phyloP scores from a whole-genome alignment of 2,113 vertebrate species.

The Apeltes quadracus region DNA sequence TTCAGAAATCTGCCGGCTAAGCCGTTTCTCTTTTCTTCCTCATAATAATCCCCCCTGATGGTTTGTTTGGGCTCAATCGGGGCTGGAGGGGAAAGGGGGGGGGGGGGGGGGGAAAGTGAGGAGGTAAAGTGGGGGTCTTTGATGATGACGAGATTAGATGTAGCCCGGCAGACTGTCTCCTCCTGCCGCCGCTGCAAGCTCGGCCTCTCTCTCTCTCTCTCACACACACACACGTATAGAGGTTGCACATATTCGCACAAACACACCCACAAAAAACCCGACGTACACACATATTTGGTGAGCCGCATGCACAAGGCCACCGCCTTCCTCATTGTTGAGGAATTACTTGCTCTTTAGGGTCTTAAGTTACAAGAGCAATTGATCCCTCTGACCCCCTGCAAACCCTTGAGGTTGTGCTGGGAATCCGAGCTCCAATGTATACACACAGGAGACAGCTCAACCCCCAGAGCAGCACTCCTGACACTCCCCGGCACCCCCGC shows the following conservation, averaged over 20 bases:
- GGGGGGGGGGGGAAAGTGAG: constrained; percentile 83
- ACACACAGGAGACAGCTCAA: constrained; percentile 88
- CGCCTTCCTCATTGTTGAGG: constrained; percentile 88
- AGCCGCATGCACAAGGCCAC: constrained; percentile 63
- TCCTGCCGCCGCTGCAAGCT: constrained; percentile 71
- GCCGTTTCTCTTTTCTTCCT: constrained; percentile 74
- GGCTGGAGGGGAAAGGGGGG: constrained; percentile 64
- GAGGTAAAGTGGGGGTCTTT: constrained; percentile 83
- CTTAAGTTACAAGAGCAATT: constrained; percentile 96
- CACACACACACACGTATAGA: constrained; percentile 31
- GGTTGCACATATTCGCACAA: constrained; percentile 20
- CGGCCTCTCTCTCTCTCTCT: constrained; percentile 52
- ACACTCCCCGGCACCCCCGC: constrained; percentile 47
- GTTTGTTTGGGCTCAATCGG: constrained; percentile 77
- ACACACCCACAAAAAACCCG: constrained; percentile 19
- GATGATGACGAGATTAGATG: constrained; percentile 92
- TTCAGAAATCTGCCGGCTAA: constrained; percentile 70
- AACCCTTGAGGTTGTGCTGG: constrained; percentile 89
- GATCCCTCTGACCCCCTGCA: constrained; percentile 92
- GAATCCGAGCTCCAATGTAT: constrained; percentile 92
- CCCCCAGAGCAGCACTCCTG: constrained; percentile 75
- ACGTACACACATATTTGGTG: constrained; percentile 39
- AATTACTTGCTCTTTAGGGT: constrained; percentile 93
- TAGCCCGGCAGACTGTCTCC: constrained; percentile 98
- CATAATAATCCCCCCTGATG: constrained; percentile 79